These are phyloP conservation scores for Pterocles gutturalis DNA, from an alignment of 2,113 vertebrate species.

Conservation along the genomic window DNA sequence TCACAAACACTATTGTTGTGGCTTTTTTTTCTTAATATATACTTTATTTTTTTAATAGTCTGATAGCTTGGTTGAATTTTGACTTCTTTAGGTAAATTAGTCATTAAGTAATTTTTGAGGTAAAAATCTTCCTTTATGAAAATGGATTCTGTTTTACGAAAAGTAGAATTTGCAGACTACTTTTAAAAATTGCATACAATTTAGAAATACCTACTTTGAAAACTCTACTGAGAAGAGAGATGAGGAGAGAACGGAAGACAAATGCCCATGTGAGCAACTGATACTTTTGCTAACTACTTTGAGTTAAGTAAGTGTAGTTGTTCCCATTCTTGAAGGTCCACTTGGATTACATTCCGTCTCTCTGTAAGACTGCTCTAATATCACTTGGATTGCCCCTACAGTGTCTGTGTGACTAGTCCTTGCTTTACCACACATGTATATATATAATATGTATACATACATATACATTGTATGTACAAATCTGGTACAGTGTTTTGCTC, in stretches of 20 bases:
- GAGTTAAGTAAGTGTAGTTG: background rate
- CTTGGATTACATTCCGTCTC: background rate
- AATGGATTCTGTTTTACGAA: slow-evolving; percentile 51
- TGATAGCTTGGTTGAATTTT: background rate
- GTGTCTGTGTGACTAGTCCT: background rate
- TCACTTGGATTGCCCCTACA: background rate
- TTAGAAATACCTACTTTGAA: slow-evolving; percentile 32
- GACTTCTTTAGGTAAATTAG: slow-evolving; percentile 20
- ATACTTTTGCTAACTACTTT: background rate
- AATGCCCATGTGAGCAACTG: background rate
- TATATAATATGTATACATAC: background rate
- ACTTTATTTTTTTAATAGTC: background rate
- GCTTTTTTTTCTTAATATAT: background rate
- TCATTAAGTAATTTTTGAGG: slow-evolving; percentile 22
- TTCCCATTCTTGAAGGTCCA: background rate
- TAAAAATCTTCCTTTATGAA: background rate
- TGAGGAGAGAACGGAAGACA: slow-evolving; percentile 39
- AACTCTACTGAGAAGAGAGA: slow-evolving; percentile 2
- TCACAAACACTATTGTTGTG: background rate
- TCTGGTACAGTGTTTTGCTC: background rate
- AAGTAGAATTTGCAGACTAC: slow-evolving; percentile 46
- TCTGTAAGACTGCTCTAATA: background rate
- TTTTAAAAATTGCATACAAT: slow-evolving; percentile 20
- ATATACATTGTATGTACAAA: background rate
- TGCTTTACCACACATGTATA: rapidly evolving